Evolutionary conservation across 2,888 invertebrate species (phyloP), one percentile per base, ranked within the genome.

Genomic region (Tenthredo scrophulariae): DNA sequence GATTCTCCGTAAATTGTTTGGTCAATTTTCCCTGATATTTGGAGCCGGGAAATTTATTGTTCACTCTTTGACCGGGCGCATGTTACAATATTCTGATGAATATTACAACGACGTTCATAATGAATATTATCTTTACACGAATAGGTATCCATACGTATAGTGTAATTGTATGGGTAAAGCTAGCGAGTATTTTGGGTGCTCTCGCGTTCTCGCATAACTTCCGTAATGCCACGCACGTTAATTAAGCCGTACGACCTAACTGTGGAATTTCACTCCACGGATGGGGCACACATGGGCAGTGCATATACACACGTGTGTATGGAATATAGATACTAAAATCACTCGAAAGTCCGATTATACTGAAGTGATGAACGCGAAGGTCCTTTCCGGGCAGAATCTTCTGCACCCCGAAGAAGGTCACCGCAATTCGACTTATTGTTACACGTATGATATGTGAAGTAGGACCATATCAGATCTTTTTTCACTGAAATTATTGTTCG

Each of bases 171-270:
- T 46, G 29, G 22, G 22, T 26, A 22, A 33, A 67, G 67, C 33
- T 26, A 37, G n/a, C 80, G 26, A 80, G 62, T 80, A 80, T 80
- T 80, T 62, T 80, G 80, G 62, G 58, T 15, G 80, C 79, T 79
- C 79, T 79, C 79, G 58, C 79, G 62, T 40, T 80, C 58, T 80
- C 80, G 80, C 80, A 80, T 80, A 80, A 80, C 80, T 80, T 62
- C 80, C 62, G 77, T 40, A 80, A 62, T 26, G 22, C 80, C 58
- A 80, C 62, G 62, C 62, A 50, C 62, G 80, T 80, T 80, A 80
- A 80, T 80, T 80, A 80, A 80, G 80, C 80, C 40, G 58, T 58
- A 62, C 40, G 58, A 40, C 62, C 58, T 80, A 40, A 62, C 62
- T 40, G 58, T 40, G 80, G 80, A 80, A 80, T 80, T 80, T 62